These are phyloP conservation scores for Lissocephala sabroskyi DNA, from an alignment of 2,888 invertebrate species.

Conservation along the genomic window DNA sequence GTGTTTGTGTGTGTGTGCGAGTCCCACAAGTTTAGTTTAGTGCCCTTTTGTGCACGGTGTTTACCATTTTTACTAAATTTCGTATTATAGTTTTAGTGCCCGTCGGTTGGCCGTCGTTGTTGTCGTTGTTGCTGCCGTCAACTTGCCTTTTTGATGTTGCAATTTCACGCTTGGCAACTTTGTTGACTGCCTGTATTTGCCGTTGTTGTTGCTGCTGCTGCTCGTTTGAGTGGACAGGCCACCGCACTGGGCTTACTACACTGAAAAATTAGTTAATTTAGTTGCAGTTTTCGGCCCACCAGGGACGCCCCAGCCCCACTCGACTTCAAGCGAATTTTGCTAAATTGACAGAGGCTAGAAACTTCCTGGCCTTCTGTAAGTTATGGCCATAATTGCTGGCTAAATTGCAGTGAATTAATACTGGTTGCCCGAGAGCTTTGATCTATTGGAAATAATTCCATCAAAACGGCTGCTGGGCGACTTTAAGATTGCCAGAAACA, in stretches of 20 bases:
- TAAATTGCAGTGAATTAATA: no score
- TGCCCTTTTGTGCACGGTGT: conserved; percentile 54
- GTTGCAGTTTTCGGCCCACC: conserved; percentile 23
- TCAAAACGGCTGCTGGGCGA: no score
- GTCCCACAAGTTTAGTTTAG: conserved; percentile 45
- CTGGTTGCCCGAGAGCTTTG: no score
- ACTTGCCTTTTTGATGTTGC: conserved; percentile 47
- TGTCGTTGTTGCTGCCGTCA: conserved; percentile 14
- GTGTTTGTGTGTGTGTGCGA: conserved; percentile 20
- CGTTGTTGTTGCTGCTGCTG: conserved; percentile 7
- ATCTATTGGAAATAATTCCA: no score
- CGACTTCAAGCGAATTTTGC: no score
- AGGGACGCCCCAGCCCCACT: not conserved
- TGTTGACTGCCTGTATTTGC: conserved; percentile 38
- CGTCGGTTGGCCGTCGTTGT: conserved; percentile 16
- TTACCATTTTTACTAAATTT: conserved; percentile 60
- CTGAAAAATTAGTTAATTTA: conserved; percentile 59
- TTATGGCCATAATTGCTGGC: no score
- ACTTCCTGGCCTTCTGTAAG: no score
- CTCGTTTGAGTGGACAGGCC: conserved; percentile 25
- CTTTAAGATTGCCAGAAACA: no score
- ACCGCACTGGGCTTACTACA: not conserved
- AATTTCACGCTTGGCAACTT: conserved; percentile 57
- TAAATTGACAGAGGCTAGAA: no score
- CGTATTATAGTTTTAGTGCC: conserved; percentile 61